Base-by-base conservation (phyloP, 2,797 vertebrate species). In the Luscinia luscinia region DNA sequence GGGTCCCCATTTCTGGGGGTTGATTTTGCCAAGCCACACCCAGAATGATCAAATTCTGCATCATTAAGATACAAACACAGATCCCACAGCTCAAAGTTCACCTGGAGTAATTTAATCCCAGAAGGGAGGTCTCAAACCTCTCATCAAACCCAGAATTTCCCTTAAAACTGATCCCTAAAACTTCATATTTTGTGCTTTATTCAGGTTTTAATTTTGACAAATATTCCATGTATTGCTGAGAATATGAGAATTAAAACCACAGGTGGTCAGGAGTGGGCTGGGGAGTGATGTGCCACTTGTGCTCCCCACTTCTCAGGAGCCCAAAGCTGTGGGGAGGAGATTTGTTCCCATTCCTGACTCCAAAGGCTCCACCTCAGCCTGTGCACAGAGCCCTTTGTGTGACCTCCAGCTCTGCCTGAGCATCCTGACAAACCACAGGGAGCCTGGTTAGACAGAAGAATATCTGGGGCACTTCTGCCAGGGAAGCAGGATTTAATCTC, bases 381-480 rank as follows among this genome's bases (percentile, higher is more conserved):
- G 38, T 27, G 45, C 21, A 49, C 9, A 15, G 84, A 88, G 77
- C 43, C 0, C 0, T 51, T 64, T 57, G 43, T 73, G 75, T 86
- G 91, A 89, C 84, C 63, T 89, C 49, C 61, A 91, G 30, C 64
- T 73, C 76, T 78, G 77, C 55, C 73, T 69, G n/a, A 93, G 79
- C 48, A 55, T 63, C 45, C 48, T 54, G 67, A 86, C 52, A 93
- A 76, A 89, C 2, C 3, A 82, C 58, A 66, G 67, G 28, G 77
- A 84, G 67, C 59, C 18, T 2, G 19, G 73, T 63, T 55, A 84
- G 62, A 52, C 14, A 41, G 9, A 59, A 67, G 81, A 84, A 63
- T 78, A 73, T 52, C 66, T 81, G 81, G 28, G 51, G 36, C 40
- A 52, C 22, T 93, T 82, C 32, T 73, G 28, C 28, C 63, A 73